A percentile compares a stretch with the other conserved stretches of the same genome.
phyloP scores from a whole-genome alignment of 1,140 invertebrate species.

The Tetragnatha versicolor region DNA sequence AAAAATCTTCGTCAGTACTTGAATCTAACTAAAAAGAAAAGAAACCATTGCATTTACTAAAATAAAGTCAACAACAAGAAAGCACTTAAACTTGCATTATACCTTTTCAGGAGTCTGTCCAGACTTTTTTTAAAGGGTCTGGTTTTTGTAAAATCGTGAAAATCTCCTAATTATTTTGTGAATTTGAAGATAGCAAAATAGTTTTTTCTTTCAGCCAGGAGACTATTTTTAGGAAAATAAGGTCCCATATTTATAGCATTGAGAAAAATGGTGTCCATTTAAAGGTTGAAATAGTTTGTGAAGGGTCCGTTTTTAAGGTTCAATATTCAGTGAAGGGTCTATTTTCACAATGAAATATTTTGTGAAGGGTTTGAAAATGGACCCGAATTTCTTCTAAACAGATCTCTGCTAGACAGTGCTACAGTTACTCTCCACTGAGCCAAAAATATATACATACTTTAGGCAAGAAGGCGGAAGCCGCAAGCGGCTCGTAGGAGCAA shows the following conservation, averaged over 20 bases:
- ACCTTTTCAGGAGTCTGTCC: not conserved
- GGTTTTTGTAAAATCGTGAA: too few relatives aligned
- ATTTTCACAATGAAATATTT: too few relatives aligned
- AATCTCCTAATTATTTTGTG: not conserved
- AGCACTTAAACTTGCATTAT: not conserved
- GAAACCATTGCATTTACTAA: not conserved
- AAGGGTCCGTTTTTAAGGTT: too few relatives aligned
- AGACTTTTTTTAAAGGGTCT: too few relatives aligned
- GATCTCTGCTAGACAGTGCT: not conserved
- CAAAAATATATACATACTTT: not conserved
- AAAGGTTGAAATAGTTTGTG: too few relatives aligned
- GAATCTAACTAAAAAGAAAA: constrained; percentile 33
- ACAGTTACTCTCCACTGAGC: not conserved
- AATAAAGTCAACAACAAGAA: not conserved
- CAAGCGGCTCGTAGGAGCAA: too few relatives aligned
- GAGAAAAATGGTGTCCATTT: too few relatives aligned
- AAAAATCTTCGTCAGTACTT: constrained; percentile 44
- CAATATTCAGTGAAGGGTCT: too few relatives aligned
- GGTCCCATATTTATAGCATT: too few relatives aligned
- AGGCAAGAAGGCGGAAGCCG: not conserved
- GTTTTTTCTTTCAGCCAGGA: not conserved
- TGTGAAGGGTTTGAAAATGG: too few relatives aligned
- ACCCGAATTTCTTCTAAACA: too few relatives aligned
- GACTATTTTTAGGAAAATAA: too few relatives aligned
- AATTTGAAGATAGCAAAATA: not conserved